These are phyloP conservation scores for Auanema freiburgensis DNA, from an alignment of 2,888 invertebrate genomes.

Conservation along the genomic window DNA sequence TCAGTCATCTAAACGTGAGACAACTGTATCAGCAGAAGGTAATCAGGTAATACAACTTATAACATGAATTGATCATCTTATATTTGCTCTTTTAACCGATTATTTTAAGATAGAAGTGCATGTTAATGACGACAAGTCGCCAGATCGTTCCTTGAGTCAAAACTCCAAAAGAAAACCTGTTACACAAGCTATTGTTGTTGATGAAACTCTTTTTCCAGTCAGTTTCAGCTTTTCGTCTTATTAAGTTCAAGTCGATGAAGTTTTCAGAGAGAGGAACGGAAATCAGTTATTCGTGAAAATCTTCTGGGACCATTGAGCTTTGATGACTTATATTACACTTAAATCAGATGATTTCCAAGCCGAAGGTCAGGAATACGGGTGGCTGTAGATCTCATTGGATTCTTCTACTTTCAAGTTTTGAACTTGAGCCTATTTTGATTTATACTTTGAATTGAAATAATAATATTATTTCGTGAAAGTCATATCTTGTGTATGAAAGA, in stretches of 20 bases:
- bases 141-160: background rate
- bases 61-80: background rate
- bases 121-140: too few relatives aligned
- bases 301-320: conserved; percentile 58
- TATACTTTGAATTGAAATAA: too few relatives aligned
- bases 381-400: too few relatives aligned
- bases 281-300: conserved; percentile 56
- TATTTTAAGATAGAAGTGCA: too few relatives aligned
- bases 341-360: conserved; percentile 7
- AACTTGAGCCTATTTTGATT: too few relatives aligned
- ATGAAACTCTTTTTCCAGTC: too few relatives aligned
- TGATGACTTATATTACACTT: conserved; percentile 61
- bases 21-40: conserved; percentile 16
- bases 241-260: background rate
- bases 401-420: too few relatives aligned
- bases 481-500: too few relatives aligned
- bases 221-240: background rate
- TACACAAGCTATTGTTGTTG: background rate
- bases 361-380: too few relatives aligned
- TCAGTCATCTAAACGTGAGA: conserved; percentile 12
- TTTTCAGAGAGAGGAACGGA: conserved; percentile 20
- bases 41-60: conserved; percentile 7
- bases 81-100: too few relatives aligned
- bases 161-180: background rate
- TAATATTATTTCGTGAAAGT: too few relatives aligned